These are phyloP conservation scores for Nezara viridula DNA, from an alignment of 2,888 invertebrate genomes.

Conservation along the genomic window DNA sequence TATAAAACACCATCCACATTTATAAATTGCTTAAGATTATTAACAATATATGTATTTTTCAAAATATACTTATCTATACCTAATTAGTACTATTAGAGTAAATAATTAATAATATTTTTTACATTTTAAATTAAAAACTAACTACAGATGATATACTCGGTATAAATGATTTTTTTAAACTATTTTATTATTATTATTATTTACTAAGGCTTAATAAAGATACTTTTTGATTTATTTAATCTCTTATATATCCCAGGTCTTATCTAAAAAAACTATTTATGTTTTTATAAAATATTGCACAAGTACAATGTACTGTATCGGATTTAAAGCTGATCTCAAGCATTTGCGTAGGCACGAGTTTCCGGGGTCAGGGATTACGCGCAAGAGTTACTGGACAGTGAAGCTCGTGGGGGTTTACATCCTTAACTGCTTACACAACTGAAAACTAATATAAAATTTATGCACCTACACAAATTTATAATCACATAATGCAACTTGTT, in stretches of 20 bases:
- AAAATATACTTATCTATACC: too few relatives aligned
- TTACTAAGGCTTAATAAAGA: too few relatives aligned
- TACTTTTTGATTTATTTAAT: neutral
- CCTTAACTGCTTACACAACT: neutral
- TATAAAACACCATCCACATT: too few relatives aligned
- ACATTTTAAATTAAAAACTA: too few relatives aligned
- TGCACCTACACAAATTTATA: neutral
- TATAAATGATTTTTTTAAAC: too few relatives aligned
- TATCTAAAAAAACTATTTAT: neutral
- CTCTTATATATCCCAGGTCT: neutral
- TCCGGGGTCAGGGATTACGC: constrained; percentile 20
- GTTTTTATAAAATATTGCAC: neutral
- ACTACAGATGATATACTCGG: too few relatives aligned
- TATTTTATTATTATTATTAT: too few relatives aligned
- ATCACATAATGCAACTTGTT: neutral
- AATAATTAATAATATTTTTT: too few relatives aligned
- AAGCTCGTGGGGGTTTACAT: constrained; percentile 9
- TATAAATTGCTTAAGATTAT: too few relatives aligned
- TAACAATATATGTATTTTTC: too few relatives aligned
- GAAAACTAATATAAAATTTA: neutral
- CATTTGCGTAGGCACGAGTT: neutral
- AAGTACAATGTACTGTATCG: neutral
- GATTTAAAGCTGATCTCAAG: neutral
- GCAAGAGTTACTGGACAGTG: neutral
- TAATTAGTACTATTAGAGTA: too few relatives aligned